These are phyloP conservation scores for Mus spicilegus DNA, from an alignment of 2,113 vertebrate species.

Conservation along the genomic window DNA sequence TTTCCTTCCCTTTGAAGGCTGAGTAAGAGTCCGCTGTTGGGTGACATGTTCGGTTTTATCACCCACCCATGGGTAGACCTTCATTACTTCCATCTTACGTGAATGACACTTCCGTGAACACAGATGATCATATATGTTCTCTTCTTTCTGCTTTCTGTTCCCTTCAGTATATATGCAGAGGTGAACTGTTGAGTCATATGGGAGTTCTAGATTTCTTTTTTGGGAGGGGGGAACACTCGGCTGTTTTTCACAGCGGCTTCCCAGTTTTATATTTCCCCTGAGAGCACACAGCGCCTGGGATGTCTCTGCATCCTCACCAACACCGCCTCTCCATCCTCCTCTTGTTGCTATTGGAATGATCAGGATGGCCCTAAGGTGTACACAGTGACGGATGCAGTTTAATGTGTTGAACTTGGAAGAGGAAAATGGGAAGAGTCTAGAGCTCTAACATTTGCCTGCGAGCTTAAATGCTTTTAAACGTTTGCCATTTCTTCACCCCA, in stretches of 20 bases:
- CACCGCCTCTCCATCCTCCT: too few species aligned
- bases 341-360: too few species aligned
- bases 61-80: background rate
- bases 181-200: background rate
- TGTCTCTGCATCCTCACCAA: background rate
- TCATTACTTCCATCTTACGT: background rate
- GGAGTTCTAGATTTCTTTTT: background rate
- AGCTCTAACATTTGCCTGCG: background rate
- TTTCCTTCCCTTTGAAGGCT: background rate
- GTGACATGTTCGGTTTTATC: background rate
- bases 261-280: background rate
- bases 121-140: background rate
- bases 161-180: background rate
- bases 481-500: background rate
- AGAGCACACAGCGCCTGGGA: rapidly evolving
- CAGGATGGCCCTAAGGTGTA: background rate
- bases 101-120: background rate
- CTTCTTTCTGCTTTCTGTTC: background rate
- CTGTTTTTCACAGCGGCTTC: background rate
- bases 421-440: background rate
- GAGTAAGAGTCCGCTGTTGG: too few species aligned
- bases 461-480: slow-evolving; percentile 44
- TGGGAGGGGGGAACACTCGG: background rate
- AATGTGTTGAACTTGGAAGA: slow-evolving; percentile 24
- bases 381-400: background rate